These are phyloP conservation scores for Scaptomyza tumidula DNA, from an alignment of 2,888 invertebrate genomes.

Conservation along the genomic window DNA sequence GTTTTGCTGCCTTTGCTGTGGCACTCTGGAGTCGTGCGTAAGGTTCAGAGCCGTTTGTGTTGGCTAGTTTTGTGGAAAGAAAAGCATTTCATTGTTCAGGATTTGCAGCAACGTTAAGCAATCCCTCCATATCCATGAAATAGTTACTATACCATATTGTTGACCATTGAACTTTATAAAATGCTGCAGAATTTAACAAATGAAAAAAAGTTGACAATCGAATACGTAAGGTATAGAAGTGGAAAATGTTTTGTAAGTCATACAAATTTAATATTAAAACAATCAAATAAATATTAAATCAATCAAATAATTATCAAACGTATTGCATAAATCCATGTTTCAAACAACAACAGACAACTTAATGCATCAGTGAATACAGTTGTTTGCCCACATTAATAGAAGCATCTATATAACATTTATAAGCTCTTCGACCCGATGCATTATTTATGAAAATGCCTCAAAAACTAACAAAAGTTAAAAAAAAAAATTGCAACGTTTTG, in stretches of 20 bases:
- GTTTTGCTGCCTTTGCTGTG: neutral
- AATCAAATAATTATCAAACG: conserved; percentile 6
- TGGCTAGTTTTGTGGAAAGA: conserved; percentile 28
- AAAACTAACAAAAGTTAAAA: conserved; percentile 13
- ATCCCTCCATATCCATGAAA: conserved; percentile 1
- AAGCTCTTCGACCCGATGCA: conserved; percentile 43
- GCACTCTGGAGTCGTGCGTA: conserved; percentile 32
- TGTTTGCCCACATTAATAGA: conserved; percentile 17
- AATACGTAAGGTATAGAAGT: no score
- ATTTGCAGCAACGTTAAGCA: conserved; percentile 15
- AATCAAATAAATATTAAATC: neutral
- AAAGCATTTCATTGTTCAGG: conserved; percentile 28
- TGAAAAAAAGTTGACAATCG: neutral
- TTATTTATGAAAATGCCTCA: conserved; percentile 54
- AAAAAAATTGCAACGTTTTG: conserved; percentile 33
- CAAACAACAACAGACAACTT: conserved; percentile 21
- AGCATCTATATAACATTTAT: conserved; percentile 49
- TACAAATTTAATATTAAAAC: no score
- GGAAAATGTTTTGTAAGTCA: no score
- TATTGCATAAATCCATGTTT: conserved; percentile 29
- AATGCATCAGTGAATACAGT: conserved; percentile 14
- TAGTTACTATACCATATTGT: neutral
- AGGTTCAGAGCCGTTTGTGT: conserved; percentile 26
- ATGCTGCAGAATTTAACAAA: neutral
- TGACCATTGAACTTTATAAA: neutral